phyloP scores from a whole-genome alignment of 2,113 vertebrate species.

The Urocitellus parryii region DNA sequence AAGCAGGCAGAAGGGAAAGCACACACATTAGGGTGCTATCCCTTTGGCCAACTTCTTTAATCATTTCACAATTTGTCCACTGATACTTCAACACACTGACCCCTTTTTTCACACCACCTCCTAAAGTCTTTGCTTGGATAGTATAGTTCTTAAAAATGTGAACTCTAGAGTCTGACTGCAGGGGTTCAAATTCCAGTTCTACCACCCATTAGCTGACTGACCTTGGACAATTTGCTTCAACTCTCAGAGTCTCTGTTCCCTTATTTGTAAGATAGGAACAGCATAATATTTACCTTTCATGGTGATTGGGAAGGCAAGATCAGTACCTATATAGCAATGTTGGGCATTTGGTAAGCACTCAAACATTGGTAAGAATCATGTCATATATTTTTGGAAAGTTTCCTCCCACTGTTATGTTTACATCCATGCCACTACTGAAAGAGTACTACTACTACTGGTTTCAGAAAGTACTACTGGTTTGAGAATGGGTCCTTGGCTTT shows the following conservation, averaged over 20 bases:
- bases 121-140: background rate
- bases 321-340: background rate
- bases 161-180: constrained; percentile 9
- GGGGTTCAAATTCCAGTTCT: background rate
- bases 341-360: constrained; percentile 8
- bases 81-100: background rate
- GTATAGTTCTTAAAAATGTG: background rate
- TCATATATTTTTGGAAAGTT: background rate
- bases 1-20: constrained; percentile 13
- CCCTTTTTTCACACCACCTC: background rate
- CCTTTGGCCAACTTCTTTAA: background rate
- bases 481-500: constrained; percentile 25
- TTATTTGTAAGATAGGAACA: background rate
- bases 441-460: background rate
- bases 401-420: background rate
- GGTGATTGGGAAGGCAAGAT: background rate
- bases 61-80: background rate
- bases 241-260: background rate
- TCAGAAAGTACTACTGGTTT: constrained; percentile 5
- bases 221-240: constrained; percentile 17
- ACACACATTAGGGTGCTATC: background rate
- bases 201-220: background rate
- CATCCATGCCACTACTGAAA: background rate
- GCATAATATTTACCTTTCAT: background rate
- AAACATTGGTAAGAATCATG: background rate